Base-by-base conservation (phyloP, 92 coral and sea anemone genomes). In the Nematostella vectensis region DNA sequence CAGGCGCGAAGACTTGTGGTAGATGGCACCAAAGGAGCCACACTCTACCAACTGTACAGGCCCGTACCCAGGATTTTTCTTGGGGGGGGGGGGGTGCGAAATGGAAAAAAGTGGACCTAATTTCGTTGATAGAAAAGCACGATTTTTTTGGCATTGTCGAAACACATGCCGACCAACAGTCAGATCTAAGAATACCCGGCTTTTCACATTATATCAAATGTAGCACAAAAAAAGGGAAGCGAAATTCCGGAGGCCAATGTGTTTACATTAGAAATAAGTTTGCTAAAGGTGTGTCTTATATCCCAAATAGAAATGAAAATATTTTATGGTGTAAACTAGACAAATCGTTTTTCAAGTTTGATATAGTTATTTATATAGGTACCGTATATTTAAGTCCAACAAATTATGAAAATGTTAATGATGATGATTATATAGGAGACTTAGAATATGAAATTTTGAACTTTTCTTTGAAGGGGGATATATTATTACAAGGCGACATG, bases 311-410 rank as follows among this genome's bases (percentile, higher is more conserved):
- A 10, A 59, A 17, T 8, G 23, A 59, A 10, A 59, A 59, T 27
- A 45, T 59, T 10, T 12, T 57, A 19, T 59, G 66, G 66, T 59
- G 66, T 25, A 59, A 59, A 22, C 20, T 38, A 2, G 31, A 28
- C 18, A 59, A 42, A 42, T 2, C 2, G 0, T 59, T 40, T 25
- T 59, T 59, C 27, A 25, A 29, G 3, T 23, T 55, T 16, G 28
- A 16, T 3, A 29, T 8, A 27, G 45, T 27, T 30, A 22, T 59
- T 4, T 59, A 42, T 42, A 8, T 43, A 43, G 66, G 66, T 8
- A 59, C 54, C 4, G 66, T 59, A 4, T 59, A 59, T 43, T 1
- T 59, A 1, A 59, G 66, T 26, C 66, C 66, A 0, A 1, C 17
- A 2, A 59, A 38, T 43, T 59, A 43, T 59, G 65, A 59, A 42